Evolutionary conservation across 2,797 vertebrate genomes (phyloP).

Genomic region (Falco peregrinus): DNA sequence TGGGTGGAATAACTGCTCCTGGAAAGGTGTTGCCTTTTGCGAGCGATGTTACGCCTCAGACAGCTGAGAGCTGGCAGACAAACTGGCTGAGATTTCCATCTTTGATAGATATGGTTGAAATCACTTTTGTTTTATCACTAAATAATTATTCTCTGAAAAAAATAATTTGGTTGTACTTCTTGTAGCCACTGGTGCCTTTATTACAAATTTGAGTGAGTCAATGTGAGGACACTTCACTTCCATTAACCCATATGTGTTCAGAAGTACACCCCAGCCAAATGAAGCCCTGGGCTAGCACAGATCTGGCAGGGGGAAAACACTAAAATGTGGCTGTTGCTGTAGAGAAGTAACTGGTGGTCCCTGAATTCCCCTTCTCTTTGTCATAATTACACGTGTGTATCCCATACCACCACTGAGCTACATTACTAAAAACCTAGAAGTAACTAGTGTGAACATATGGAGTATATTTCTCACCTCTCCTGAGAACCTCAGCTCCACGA

Average conservation of each 20-base stretch:
- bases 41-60: accelerated
- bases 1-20: background rate
- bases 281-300: background rate
- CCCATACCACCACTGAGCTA: accelerated
- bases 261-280: background rate
- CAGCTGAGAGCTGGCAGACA: background rate
- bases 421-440: background rate
- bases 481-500: background rate
- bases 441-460: background rate
- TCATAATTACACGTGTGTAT: accelerated
- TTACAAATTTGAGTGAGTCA: background rate
- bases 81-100: background rate
- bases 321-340: background rate
- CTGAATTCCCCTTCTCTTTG: background rate
- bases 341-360: background rate
- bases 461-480: conserved; percentile 26
- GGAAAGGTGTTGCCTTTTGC: background rate
- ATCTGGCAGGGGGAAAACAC: background rate
- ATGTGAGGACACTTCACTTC: accelerated
- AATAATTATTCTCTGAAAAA: background rate
- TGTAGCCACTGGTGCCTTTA: background rate
- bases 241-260: accelerated
- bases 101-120: background rate
- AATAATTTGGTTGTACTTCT: background rate
- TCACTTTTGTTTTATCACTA: background rate